Base-by-base conservation (phyloP, 2,888 invertebrate species). In the Chironomus riparius region DNA sequence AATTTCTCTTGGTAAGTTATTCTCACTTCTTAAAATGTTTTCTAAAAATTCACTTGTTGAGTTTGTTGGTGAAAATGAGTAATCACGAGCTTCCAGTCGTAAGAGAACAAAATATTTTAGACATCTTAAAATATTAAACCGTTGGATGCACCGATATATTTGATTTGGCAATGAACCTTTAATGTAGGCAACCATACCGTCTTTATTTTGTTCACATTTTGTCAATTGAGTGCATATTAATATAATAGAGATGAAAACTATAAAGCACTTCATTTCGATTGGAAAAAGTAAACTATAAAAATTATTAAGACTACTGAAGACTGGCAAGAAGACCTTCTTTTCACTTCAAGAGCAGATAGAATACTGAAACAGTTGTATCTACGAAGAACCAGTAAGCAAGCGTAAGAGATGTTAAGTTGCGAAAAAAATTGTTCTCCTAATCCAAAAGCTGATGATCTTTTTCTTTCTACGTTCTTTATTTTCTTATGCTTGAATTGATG, bases 41-140 rank as follows among this genome's bases (percentile, higher is more conserved):
- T 82, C 80, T 13, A 84, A 78, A 70, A 84, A 83, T 77, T 84
- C 84, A 47, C 79, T 78, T 5, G 79, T 80, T 0, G 78, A 38
- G 71, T 79, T 78, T 2, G 78, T 78, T 48, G 74, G 73, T 21
- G 77, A 77, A 15, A 48, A 18, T 50, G 24, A 18, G 7, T 50
- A 77, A 56, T 79, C 78, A 10, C 78, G 78, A n/a, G 79, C 81
- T 78, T 83, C 83, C 80, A 88, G 85, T 68, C 87, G 86, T 83
- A 87, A 87, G 21, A 86, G 81, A 69, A 87, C 84, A 76, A 87
- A 85, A n/a, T 88, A 84, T 80, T 86, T 86, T 70, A 88, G 80
- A 81, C 89, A 89, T 81, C 87, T 86, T 77, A 85, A 77, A 5
- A 86, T 82, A 69, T 86, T 87, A 22, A 80, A 80, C 47, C 80